phyloP scores from a whole-genome alignment of 1,140 invertebrate species.

The Mycetomoellerius zeteki region DNA sequence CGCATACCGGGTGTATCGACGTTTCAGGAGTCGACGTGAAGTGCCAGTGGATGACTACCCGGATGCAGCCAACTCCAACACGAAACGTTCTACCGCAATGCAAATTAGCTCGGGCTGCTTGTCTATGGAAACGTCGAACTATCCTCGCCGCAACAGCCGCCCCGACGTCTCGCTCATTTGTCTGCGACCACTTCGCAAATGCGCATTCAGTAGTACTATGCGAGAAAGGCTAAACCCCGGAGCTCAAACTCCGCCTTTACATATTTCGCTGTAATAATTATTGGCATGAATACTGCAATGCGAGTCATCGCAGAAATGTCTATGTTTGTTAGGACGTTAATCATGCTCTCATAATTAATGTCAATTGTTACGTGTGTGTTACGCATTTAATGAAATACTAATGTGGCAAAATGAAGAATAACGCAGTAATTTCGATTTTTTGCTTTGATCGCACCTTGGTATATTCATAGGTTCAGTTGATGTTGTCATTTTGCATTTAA shows the following conservation, averaged over 20 bases:
- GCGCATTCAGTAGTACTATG: slow-evolving; percentile 27
- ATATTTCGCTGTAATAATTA: slow-evolving; percentile 27
- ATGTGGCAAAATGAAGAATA: neutral
- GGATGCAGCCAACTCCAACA: slow-evolving; percentile 70
- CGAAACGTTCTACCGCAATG: slow-evolving; percentile 76
- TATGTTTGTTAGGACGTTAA: neutral
- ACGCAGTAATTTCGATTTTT: neutral
- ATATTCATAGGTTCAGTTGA: neutral
- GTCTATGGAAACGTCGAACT: slow-evolving; percentile 60
- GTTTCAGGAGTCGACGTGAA: slow-evolving; percentile 58
- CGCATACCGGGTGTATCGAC: slow-evolving; percentile 51
- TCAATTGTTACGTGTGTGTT: neutral
- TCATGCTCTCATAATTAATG: neutral
- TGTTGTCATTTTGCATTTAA: neutral
- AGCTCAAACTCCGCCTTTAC: slow-evolving; percentile 4
- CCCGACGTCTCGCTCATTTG: slow-evolving; percentile 45
- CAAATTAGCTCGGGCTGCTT: slow-evolving; percentile 73
- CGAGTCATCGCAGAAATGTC: neutral
- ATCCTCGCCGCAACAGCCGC: slow-evolving; percentile 40
- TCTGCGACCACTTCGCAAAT: slow-evolving; percentile 41
- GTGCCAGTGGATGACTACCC: slow-evolving; percentile 48
- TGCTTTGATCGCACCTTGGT: neutral
- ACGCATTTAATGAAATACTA: neutral
- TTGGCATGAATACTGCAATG: neutral
- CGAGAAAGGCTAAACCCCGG: slow-evolving; percentile 4